Conservation (phyloP, 2,113 vertebrate species). For the Anolis carolinensis region DNA sequence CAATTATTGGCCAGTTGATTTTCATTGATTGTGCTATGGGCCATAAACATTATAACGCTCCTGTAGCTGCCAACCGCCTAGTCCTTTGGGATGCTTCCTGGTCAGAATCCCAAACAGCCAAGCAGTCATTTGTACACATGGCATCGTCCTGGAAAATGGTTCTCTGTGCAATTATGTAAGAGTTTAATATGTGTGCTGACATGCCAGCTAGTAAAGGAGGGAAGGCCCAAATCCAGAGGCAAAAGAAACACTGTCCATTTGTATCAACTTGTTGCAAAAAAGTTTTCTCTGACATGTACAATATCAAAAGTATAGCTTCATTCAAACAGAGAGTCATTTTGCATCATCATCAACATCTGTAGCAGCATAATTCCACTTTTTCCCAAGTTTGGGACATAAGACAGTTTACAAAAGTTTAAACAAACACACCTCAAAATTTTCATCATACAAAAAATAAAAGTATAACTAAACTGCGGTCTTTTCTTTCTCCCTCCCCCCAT, state of each 20-base stretch:
- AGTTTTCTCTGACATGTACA: not conserved
- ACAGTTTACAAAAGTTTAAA: too few species aligned
- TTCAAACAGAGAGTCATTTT: not conserved
- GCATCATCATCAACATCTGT: too few species aligned
- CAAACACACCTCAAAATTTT: too few species aligned
- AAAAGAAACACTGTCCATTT: not conserved
- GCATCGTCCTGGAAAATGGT: not conserved
- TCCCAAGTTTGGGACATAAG: too few species aligned
- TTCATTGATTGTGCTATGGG: conserved; percentile 65
- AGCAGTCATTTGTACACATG: conserved; percentile 20
- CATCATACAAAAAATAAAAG: too few species aligned
- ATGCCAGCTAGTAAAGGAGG: not conserved
- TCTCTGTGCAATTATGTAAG: not conserved
- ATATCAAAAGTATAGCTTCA: not conserved
- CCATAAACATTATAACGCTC: conserved; percentile 56
- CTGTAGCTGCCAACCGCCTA: conserved; percentile 42
- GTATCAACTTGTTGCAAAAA: not conserved
- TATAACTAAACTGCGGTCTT: too few species aligned
- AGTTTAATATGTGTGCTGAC: not conserved
- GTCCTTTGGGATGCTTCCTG: conserved; percentile 38
- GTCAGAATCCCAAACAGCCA: not conserved
- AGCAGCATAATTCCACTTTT: too few species aligned
- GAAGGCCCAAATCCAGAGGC: not conserved
- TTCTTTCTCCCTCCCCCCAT: too few species aligned
- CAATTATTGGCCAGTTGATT: conserved; percentile 71